Evolutionary conservation across 1,140 invertebrate genomes (phyloP).

Genomic region (Zaprionus inermis): DNA sequence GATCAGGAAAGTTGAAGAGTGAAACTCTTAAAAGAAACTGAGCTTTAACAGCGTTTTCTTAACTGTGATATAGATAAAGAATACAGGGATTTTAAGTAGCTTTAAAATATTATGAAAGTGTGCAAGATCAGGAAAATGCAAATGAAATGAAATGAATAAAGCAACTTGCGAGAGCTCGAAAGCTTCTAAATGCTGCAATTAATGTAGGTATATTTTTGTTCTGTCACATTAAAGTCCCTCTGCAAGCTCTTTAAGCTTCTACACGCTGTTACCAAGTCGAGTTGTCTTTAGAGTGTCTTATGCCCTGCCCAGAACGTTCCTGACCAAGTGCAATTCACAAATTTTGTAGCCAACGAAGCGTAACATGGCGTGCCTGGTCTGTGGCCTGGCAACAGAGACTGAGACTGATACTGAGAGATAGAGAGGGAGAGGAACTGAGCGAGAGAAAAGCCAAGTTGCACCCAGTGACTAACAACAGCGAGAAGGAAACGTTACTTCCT

Average conservation of each 20-base stretch:
- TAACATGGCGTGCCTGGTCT: neutral
- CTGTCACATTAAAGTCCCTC: neutral
- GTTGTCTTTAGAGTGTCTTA: neutral
- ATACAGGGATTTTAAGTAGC: no score
- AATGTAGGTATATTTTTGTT: no score
- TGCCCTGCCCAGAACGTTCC: neutral
- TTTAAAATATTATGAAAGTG: no score
- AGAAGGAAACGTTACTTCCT: constrained; percentile 73
- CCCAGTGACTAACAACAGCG: constrained; percentile 2
- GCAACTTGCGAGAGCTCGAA: no score
- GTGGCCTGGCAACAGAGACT: neutral
- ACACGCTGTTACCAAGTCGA: neutral
- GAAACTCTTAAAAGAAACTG: neutral
- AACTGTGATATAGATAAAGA: neutral
- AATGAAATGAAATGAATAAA: no score
- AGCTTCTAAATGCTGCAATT: neutral
- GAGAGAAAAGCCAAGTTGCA: neutral
- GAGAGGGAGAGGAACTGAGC: neutral
- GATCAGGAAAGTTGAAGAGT: neutral
- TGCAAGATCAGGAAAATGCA: no score
- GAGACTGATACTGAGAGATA: neutral
- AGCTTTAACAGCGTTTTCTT: neutral
- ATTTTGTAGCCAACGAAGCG: constrained; percentile 2
- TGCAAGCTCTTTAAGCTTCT: neutral
- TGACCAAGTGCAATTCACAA: constrained; percentile 3